Conservation (phyloP, 2,888 invertebrate genomes). For the Drosophila meridiana region DNA sequence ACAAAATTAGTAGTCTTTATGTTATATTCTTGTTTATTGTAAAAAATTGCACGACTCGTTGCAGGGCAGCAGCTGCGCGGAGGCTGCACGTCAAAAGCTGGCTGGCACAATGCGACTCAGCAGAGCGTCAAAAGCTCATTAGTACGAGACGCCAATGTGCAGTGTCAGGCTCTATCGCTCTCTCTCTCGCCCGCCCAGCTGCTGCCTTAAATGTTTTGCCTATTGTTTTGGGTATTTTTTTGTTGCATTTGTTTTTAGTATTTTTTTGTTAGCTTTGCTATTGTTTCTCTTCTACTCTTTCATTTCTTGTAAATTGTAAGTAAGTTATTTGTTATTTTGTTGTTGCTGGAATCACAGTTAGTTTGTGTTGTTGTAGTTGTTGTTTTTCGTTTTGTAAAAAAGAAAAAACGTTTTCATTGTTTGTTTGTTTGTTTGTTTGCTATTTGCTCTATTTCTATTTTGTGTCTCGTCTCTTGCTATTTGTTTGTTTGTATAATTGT, state of each 20-base stretch:
- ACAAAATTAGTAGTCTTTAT: conserved; percentile 40
- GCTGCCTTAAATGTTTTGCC: conserved; percentile 27
- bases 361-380: conserved; percentile 76
- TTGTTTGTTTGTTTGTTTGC: conserved; percentile 31
- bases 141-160: background rate
- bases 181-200: conserved; percentile 5
- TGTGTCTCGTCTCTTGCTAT: conserved; percentile 39
- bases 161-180: background rate
- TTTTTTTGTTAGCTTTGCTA: conserved; percentile 62
- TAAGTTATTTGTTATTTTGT: conserved; percentile 51
- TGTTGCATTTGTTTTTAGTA: background rate
- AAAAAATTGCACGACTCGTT: conserved; percentile 60
- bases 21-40: conserved; percentile 42
- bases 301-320: conserved; percentile 38
- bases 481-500: conserved; percentile 45
- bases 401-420: conserved; percentile 47
- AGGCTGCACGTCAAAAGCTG: background rate
- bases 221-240: conserved; percentile 47
- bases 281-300: conserved; percentile 43
- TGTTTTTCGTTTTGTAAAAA: conserved; percentile 43
- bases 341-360: conserved; percentile 76
- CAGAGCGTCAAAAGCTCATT: background rate
- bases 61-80: background rate
- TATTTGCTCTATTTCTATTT: conserved; percentile 41
- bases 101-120: background rate